These are phyloP conservation scores for Pundamilia nyererei DNA, from an alignment of 2,113 vertebrate species.

Conservation along the genomic window DNA sequence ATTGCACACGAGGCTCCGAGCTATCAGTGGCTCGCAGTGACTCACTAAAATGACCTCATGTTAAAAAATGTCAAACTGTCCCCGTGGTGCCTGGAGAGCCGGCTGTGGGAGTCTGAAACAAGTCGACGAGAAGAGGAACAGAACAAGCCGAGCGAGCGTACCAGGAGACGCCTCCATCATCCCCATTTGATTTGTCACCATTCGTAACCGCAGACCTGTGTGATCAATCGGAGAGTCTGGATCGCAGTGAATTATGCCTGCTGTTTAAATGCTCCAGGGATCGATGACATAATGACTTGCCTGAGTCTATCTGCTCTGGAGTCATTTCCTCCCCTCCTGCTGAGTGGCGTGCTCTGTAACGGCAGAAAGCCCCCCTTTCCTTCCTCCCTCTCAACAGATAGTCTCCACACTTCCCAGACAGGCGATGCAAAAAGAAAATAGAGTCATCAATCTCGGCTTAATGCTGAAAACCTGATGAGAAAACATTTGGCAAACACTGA, in stretches of 20 bases:
- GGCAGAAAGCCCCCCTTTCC: background rate
- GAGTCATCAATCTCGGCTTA: constrained; percentile 14
- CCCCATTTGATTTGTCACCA: background rate
- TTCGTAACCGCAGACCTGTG: background rate
- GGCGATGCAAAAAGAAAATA: constrained; percentile 4
- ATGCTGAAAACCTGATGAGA: constrained; percentile 14
- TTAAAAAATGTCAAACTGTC: background rate
- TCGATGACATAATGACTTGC: constrained; percentile 25
- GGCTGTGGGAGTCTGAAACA: background rate
- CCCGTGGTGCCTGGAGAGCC: background rate
- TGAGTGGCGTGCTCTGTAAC: background rate
- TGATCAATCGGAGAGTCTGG: constrained; percentile 24
- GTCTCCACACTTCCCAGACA: background rate
- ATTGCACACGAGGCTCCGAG: background rate
- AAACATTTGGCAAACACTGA: background rate
- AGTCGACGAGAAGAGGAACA: background rate
- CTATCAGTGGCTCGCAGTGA: background rate
- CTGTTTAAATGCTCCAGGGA: constrained; percentile 17
- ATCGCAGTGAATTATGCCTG: background rate
- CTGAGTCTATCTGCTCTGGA: constrained; percentile 5
- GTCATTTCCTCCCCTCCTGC: background rate
- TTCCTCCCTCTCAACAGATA: background rate
- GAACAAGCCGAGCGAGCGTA: fast-evolving
- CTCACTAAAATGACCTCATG: background rate
- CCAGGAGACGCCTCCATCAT: background rate